Conservation (phyloP, 2,113 vertebrate genomes). For the Aptenodytes forsteri region DNA sequence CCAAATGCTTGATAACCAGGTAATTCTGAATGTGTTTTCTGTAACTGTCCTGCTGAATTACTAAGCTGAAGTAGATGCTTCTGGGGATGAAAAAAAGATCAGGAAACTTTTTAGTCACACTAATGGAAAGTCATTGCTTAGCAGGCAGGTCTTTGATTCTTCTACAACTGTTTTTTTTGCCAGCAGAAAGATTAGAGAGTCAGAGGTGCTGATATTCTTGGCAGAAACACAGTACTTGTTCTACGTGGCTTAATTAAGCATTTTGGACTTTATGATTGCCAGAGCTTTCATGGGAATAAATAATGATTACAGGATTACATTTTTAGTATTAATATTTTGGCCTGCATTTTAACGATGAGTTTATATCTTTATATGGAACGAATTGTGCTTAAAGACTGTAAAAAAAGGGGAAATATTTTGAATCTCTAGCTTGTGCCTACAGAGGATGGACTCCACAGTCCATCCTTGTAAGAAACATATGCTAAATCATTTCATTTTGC, state of each 20-base stretch:
- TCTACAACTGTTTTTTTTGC: background rate
- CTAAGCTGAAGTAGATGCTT: background rate
- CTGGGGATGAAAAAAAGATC: background rate
- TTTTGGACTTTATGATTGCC: background rate
- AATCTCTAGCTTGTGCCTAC: background rate
- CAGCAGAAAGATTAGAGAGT: background rate
- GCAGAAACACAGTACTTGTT: background rate
- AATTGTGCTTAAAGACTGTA: background rate
- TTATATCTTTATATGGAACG: background rate
- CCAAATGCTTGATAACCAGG: background rate
- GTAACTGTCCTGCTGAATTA: background rate
- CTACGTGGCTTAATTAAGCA: fast-evolving
- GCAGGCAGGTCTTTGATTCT: background rate
- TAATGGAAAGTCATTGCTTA: background rate
- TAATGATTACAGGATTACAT: background rate
- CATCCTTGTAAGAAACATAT: fast-evolving
- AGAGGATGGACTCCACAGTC: background rate
- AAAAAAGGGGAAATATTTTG: background rate
- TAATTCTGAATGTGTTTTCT: background rate
- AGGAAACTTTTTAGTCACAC: background rate
- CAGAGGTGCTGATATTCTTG: background rate
- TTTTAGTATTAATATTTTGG: background rate
- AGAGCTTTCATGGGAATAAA: background rate
- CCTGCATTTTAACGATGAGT: background rate
- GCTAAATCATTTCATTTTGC: background rate